phyloP scores from a whole-genome alignment of 2,113 vertebrate genomes.

The Tetrao urogallus region DNA sequence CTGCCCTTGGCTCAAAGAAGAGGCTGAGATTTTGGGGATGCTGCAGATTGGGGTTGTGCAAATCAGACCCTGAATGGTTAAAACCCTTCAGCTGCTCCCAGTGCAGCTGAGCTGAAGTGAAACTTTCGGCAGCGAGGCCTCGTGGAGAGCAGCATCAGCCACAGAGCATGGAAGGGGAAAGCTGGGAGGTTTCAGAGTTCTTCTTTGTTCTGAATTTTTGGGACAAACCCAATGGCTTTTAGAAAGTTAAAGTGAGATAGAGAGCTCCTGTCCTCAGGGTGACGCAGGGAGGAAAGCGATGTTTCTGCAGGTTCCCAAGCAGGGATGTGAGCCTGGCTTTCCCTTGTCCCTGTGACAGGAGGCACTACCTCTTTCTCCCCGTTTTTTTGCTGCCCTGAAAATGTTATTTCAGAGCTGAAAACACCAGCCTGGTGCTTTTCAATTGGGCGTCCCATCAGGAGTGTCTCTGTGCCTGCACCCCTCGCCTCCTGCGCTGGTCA shows the following conservation, averaged over 20 bases:
- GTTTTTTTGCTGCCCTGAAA: not conserved
- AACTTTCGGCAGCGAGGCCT: slow-evolving; percentile 41
- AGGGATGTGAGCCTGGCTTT: not conserved
- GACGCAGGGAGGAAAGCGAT: not conserved
- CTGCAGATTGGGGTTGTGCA: not conserved
- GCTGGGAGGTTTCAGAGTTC: not conserved
- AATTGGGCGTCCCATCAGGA: not conserved
- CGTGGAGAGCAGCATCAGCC: not conserved
- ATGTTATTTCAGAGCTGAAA: not conserved
- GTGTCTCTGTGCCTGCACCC: not conserved
- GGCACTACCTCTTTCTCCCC: not conserved
- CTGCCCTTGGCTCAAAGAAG: not conserved
- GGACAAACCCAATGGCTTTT: not conserved
- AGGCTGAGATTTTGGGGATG: not conserved
- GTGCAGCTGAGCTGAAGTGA: not conserved
- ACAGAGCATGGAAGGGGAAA: not conserved
- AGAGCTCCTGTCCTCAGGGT: not conserved
- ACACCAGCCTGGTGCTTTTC: not conserved
- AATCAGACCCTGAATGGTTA: not conserved
- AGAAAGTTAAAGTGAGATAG: not conserved
- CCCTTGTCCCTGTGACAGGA: accelerated
- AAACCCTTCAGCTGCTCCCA: not conserved
- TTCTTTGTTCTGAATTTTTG: not conserved
- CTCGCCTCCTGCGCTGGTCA: accelerated
- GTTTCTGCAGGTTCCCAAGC: not conserved